These are phyloP conservation scores for Zelostemma sp. DNA, from an alignment of 1,140 invertebrate genomes.

Conservation along the genomic window DNA sequence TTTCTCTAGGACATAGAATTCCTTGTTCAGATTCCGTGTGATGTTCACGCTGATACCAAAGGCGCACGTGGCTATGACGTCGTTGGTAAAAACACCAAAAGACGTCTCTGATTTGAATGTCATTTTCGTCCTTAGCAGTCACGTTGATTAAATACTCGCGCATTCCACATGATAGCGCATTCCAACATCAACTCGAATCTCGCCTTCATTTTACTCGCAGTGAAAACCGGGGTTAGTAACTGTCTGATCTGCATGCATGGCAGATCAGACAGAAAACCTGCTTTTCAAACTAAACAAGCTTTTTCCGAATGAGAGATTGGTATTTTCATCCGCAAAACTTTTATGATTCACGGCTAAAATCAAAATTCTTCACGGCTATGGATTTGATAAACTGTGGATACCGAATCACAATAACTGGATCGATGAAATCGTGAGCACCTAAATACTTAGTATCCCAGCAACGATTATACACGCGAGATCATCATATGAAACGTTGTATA, in stretches of 20 bases:
- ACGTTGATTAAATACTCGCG: slow-evolving; percentile 18
- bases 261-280: too few species aligned
- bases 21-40: slow-evolving; percentile 15
- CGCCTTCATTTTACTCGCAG: slow-evolving; percentile 59
- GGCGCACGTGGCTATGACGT: slow-evolving; percentile 29
- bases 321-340: slow-evolving; percentile 57
- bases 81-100: slow-evolving; percentile 27
- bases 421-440: slow-evolving; percentile 51
- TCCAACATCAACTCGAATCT: slow-evolving; percentile 59
- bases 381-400: slow-evolving; percentile 43
- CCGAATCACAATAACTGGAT: slow-evolving; percentile 34
- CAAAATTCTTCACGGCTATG: slow-evolving; percentile 76
- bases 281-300: slow-evolving; percentile 69
- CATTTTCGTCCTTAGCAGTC: neutral
- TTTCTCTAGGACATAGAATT: slow-evolving; percentile 15
- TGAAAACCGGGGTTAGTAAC: slow-evolving; percentile 63
- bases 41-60: slow-evolving; percentile 25
- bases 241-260: slow-evolving; percentile 57
- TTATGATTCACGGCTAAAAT: slow-evolving; percentile 74
- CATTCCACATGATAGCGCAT: slow-evolving; percentile 37
- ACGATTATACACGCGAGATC: too few species aligned
- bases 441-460: slow-evolving; percentile 40
- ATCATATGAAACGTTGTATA: too few species aligned
- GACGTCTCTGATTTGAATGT: slow-evolving; percentile 45
- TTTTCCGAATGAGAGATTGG: slow-evolving; percentile 70